These are phyloP conservation scores for Pterobdella sp. DNA, from an alignment of 2,888 invertebrate species.

Conservation along the genomic window DNA sequence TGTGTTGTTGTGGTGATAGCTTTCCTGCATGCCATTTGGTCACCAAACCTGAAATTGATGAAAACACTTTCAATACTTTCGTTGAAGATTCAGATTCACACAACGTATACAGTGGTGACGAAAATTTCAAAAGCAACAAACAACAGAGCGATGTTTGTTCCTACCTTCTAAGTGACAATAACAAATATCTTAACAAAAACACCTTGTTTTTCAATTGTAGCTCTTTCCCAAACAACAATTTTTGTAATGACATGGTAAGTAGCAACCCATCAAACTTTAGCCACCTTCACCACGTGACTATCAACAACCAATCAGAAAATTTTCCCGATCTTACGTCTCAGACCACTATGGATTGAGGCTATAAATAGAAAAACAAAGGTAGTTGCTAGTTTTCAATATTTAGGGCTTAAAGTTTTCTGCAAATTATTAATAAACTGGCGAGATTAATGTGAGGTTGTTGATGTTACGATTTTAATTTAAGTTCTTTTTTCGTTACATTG, in stretches of 20 bases:
- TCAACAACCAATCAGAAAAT: background rate
- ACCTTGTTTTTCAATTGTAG: background rate
- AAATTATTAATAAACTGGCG: too few relatives aligned
- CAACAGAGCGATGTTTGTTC: background rate
- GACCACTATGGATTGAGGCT: background rate
- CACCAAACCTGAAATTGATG: background rate
- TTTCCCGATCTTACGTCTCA: background rate
- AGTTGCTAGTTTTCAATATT: too few relatives aligned
- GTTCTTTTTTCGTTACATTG: too few relatives aligned
- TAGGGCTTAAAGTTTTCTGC: too few relatives aligned
- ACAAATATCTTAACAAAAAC: background rate
- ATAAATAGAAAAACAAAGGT: too few relatives aligned
- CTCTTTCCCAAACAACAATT: background rate
- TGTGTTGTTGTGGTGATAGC: background rate
- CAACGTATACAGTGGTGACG: background rate
- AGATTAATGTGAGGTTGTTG: too few relatives aligned
- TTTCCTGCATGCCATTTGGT: background rate
- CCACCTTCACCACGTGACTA: conserved; percentile 1
- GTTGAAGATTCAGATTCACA: background rate
- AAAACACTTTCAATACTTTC: background rate
- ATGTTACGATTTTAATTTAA: too few relatives aligned
- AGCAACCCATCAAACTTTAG: background rate
- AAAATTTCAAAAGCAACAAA: background rate
- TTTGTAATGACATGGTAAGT: background rate
- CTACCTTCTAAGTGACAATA: background rate